Evolutionary conservation across 2,113 vertebrate species (phyloP), one percentile per base, ranked within the genome.

Genomic region (Cinclus cinclus): DNA sequence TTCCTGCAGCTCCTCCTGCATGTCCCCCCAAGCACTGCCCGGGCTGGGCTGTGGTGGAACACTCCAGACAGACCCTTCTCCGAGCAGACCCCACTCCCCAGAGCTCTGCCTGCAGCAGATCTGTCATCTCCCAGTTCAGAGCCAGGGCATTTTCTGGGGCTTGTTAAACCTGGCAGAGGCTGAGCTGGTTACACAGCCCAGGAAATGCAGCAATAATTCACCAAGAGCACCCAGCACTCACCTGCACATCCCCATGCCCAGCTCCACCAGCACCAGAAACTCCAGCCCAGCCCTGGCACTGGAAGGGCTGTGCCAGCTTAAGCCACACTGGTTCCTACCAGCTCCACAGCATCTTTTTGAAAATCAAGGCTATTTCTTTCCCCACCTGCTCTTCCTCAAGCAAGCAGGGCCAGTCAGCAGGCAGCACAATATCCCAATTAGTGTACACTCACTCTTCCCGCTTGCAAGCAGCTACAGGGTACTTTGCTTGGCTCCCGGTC

Each of bases 361-460:
- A 89, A 91, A 87, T 58, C 90, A 92, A 95, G 83, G 87, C 89
- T 25, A 2, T 81, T 87, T 75, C 83, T 95, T 92, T 95, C 53
- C 55, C 80, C 81, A 93, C 89, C 68, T 69, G 83, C 93, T 91
- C 42, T 97, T 92, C 89, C 86, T 75, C 71, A 25, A 6, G 90
- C 81, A 52, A 49, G 67, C 44, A 0, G 62, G 83, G 65, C 52
- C 69, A 83, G 84, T 49, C 82, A 6, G 91, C 58, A 19, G 27
- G 27, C 59, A 89, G 93, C 64, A 92, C 81, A 78, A 56, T 79
- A 91, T 53, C 94, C 77, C 96, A 92, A 62, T 94, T 84, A 86
- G 37, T 7, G 2, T 28, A 50, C 73, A 20, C 28, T 70, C 10
- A 3, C 79, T 79, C 65, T 56, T 78, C 68, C 69, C 7, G 1